phyloP scores from a whole-genome alignment of 1,140 invertebrate genomes.

The Triops cancriformis region DNA sequence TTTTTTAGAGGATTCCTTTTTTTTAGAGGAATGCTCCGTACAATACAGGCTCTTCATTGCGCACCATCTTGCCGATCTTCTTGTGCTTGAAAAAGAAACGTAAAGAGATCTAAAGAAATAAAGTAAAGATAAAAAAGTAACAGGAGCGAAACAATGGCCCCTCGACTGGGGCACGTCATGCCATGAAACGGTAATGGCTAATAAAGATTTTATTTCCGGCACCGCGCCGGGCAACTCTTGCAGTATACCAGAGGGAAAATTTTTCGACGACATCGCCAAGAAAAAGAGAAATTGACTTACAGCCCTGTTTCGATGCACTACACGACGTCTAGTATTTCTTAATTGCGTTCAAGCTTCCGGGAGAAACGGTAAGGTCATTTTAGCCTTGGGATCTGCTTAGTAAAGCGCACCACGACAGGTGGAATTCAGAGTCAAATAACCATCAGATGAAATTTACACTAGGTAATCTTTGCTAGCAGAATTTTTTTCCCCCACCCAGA shows the following conservation, averaged over 20 bases:
- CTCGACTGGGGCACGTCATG: slow-evolving; percentile 20
- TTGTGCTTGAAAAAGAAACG: not conserved
- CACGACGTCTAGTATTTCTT: not conserved
- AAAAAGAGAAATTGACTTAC: slow-evolving; percentile 7
- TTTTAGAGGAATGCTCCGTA: not conserved
- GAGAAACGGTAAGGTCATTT: not conserved
- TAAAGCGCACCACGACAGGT: too few species aligned
- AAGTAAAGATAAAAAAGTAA: slow-evolving; percentile 18
- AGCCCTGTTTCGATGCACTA: slow-evolving; percentile 10
- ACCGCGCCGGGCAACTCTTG: slow-evolving; percentile 8
- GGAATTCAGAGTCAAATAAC: too few species aligned
- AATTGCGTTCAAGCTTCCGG: not conserved
- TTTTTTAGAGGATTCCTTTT: too few species aligned
- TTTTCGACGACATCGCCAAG: not conserved
- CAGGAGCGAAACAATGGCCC: slow-evolving; percentile 21
- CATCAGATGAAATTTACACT: too few species aligned
- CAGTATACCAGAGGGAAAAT: not conserved
- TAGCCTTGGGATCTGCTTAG: not conserved
- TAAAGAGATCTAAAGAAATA: not conserved
- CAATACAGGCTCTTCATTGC: not conserved
- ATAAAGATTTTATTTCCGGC: slow-evolving; percentile 25
- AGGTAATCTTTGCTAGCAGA: too few species aligned
- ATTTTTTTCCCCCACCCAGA: too few species aligned
- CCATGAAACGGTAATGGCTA: slow-evolving; percentile 25
- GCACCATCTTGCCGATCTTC: not conserved